Evolutionary conservation across 2,113 vertebrate genomes (phyloP), one percentile per base, ranked within the genome.

Genomic region (Labrus mixtus): DNA sequence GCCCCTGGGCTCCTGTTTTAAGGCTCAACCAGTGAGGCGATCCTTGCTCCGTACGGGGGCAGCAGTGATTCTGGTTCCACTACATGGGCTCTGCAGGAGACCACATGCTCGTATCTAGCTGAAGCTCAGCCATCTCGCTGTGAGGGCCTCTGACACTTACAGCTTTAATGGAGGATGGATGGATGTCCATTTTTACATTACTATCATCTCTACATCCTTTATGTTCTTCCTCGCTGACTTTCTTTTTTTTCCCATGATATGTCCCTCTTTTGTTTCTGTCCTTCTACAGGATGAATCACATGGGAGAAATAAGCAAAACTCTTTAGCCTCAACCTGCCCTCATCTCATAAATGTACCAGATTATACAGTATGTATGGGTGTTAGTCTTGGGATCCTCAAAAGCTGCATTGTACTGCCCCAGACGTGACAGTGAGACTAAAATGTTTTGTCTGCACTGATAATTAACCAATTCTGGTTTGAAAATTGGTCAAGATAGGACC

Each of bases 401-500:
- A 25, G 25, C 25, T 25, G 25, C 25, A 25, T 25, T 25, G 3
- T 25, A 25, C 25, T 33, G 29, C 4, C 29, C 29, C 29, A 33
- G 29, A 33, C 1, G 29, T 33, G 29, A 41, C 46, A 48, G 46
- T 48, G 46, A 48, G 17, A 48, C 46, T 17, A 19, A 41, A 41
- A 41, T 11, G 11, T 17, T 17, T 19, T n/a, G 19, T 20, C 2
- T 92, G 79, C 88, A n/a, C 91, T 91, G 68, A 87, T 65, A 61
- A 19, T 20, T 51, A 51, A 51, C 48, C 10, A 86, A 91, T 4
- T 39, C 5, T 45, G 77, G 84, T 89, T 88, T 87, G 63, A 92
- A 93, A 95, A 93, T 94, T 84, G 93, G 89, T 94, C 91, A 93
- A 95, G 93, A 94, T 91, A 87, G 87, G 84, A 87, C 88, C 93